Evolutionary conservation across 92 coral and sea anemone genomes (phyloP), one percentile per base, ranked within the genome.

Genomic region (Metridium senile): DNA sequence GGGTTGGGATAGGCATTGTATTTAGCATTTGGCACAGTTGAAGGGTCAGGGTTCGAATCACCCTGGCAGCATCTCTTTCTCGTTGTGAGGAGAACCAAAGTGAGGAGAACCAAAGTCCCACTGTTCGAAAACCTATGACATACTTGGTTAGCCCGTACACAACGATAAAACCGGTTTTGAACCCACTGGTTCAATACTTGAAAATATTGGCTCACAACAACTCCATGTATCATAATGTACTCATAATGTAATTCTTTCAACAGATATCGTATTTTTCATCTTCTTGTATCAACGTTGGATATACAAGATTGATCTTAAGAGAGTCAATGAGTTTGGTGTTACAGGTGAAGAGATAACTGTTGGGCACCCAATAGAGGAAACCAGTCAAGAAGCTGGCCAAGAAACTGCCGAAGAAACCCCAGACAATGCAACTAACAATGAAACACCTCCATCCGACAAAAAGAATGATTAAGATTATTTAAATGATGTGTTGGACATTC

Each of bases 241-340:
- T n/a, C n/a, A n/a, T n/a, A n/a, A n/a, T n/a, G n/a, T n/a, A n/a
- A n/a, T n/a, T n/a, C n/a, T n/a, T n/a, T 54, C 66, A 22, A 53
- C 84, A 96, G 99, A 96, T 65, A 87, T 96, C 0, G 92, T 96
- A 9, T 96, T 96, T 88, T 92, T 96, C 90, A 92, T 96, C 46
- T 93, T 83, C 81, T 79, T 96, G 74, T 96, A 96, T 72, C 99
- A 96, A 83, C 93, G 97, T n/a, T 96, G 99, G 99, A 89, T 96
- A 27, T 96, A 96, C 45, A 90, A 89, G 31, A 88, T 92, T 62
- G 99, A 96, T 75, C 95, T 80, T 43, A 93, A 89, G 81, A 94
- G 99, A 25, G 97, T 92, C 67, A 96, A 96, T 81, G 99, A 96
- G 76, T 96, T 92, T 77, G 99, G 99, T 62, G 80, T 90, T 59